Conservation (phyloP, 1,140 invertebrate species). For the Diachasmimorpha longicaudata region DNA sequence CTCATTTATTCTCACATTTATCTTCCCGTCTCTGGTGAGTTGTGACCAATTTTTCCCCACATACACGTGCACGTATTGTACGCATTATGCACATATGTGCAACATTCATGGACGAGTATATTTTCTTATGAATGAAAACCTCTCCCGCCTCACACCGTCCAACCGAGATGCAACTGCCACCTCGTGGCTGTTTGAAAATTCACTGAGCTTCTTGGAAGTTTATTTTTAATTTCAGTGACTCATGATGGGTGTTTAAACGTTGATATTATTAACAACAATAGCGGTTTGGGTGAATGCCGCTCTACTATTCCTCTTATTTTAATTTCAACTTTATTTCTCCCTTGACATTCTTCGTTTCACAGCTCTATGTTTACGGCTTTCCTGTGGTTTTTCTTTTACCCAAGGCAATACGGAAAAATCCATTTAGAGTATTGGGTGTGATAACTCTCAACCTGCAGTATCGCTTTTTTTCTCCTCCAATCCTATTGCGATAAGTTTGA, state of each 20-base stretch:
- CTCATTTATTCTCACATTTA: not conserved
- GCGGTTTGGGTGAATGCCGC: not conserved
- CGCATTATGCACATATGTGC: not conserved
- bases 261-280: not conserved
- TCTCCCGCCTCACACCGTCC: too few relatives aligned
- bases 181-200: not conserved
- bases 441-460: not conserved
- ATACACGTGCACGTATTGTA: not conserved
- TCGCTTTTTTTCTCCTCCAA: not conserved
- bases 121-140: slow-evolving; percentile 9
- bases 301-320: not conserved
- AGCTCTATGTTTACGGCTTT: not conserved
- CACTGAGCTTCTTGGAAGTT: not conserved
- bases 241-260: not conserved
- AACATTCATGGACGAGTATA: not conserved
- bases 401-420: not conserved
- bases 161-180: not conserved
- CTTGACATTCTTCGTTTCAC: not conserved
- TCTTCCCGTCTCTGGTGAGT: not conserved
- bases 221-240: slow-evolving; percentile 8
- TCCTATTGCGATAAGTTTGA: not conserved
- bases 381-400: not conserved
- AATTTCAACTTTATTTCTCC: not conserved
- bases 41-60: not conserved
- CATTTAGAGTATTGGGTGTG: not conserved